Base-by-base conservation (phyloP, 2,888 invertebrate genomes). In the Himalopsyche tibetana region DNA sequence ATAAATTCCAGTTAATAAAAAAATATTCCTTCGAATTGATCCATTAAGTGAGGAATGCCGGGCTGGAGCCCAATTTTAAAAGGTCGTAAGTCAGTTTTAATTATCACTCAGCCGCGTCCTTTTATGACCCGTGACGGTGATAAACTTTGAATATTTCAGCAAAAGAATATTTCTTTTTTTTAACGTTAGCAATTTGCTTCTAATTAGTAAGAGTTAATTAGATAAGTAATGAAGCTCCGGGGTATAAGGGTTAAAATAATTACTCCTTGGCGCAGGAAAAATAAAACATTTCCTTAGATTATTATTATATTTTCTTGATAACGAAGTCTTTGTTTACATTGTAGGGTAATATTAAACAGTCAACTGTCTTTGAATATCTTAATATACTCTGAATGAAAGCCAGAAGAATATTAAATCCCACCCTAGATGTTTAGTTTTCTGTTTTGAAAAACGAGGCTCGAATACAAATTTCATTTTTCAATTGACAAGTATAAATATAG, bases 121-220 rank as follows among this genome's bases (percentile, higher is more conserved):
- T 63, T 63, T 63, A 63, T 63, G 63, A 6, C 63, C 63, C 63
- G 63, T 63, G 63, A 63, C 63, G 63, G 63, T 63, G 63, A 63
- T 63, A 63, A 63, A 63, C 63, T 63, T 63, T 63, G 63, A 63
- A 63, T 63, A 63, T 63, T 63, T 63, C 63, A 28, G 63, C 63
- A 19, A 63, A 63, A 19, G 63, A 63, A 19, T 63, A 63, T 63
- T 63, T 63, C 63, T 63, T 63, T 63, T 63, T 28, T 63, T 63
- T 63, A 63, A 63, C 63, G 63, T 63, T 28, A 63, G 63, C 63
- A 63, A 63, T 63, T 63, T 63, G 63, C 63, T 63, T n/a, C 63
- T 63, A n/a, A 63, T 63, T 63, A 63, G 63, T 63, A 63, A 63
- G 63, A 63, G 63, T 63, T 63, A 63, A 63, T 63, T 63, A 63